phyloP scores from a whole-genome alignment of 2,888 invertebrate species.

The Eretmocerus hayati region DNA sequence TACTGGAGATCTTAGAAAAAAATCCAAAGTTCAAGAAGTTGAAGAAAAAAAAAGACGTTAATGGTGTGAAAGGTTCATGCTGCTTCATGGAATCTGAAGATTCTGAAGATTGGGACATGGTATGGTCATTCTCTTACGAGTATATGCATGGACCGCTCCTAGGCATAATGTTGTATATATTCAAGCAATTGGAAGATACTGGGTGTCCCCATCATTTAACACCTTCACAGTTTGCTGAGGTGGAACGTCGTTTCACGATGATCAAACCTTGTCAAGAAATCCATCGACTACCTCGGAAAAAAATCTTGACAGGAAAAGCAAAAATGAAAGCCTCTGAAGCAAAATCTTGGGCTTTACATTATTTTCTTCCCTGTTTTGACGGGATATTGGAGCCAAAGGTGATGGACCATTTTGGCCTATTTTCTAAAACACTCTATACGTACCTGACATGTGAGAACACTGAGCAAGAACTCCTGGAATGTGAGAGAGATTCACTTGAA shows the following conservation, averaged over 20 bases:
- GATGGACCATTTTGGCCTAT: no score
- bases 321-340: no score
- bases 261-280: not conserved
- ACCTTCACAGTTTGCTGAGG: not conserved
- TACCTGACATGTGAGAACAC: no score
- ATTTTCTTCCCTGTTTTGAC: no score
- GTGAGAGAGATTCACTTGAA: no score
- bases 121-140: constrained; percentile 8
- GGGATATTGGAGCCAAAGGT: no score
- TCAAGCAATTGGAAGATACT: not conserved
- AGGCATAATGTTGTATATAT: constrained; percentile 6
- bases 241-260: not conserved
- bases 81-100: not conserved
- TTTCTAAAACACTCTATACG: no score
- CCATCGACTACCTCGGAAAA: not conserved
- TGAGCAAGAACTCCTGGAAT: no score
- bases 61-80: constrained; percentile 10
- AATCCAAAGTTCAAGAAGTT: not conserved
- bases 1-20: not conserved
- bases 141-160: constrained; percentile 11
- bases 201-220: not conserved
- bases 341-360: no score
- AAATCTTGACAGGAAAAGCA: no score
- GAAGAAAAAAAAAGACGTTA: not conserved
- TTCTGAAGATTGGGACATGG: constrained; percentile 3